Base-by-base conservation (phyloP, 2,113 vertebrate species). In the Scalopus aquaticus region DNA sequence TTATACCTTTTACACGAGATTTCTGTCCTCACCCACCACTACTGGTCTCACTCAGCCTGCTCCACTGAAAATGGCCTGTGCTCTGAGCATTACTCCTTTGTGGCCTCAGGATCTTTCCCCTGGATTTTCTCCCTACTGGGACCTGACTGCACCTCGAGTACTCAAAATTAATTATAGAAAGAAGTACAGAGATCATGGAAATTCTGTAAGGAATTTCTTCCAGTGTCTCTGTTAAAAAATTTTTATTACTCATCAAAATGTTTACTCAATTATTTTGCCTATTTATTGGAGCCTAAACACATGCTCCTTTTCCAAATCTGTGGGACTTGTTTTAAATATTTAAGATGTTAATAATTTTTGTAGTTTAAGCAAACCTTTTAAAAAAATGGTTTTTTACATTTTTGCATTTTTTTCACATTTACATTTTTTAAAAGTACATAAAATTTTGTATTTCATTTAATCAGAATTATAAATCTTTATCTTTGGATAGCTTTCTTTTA, bases 151-250 rank as follows among this genome's bases (percentile, higher is more conserved):
- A 49, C 24, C 24, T 60, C n/a, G 13, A 82, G 76, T 88, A 35
- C 16, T 92, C 44, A 95, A 78, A 90, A 69, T 93, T 62, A 69
- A 64, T n/a, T n/a, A n/a, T 54, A 51, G 62, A 73, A 79, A 84
- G 82, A 32, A 84, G 46, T 87, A 73, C 35, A 79, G 51, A 78
- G 69, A 62, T 26, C 64, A 37, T 37, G 58, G n/a, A 87, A 84
- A 74, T 32, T 24, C 30, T 74, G 0, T 56, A 82, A 7, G 49
- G 60, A 65, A 86, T 32, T 17, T 86, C 44, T 72, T 35, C 26
- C n/a, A 60, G 4, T 58, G 11, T 77, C 19, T 91, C 62, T 82
- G 17, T 20, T 58, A 64, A 90, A 35, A 8, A 72, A 11, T 76
- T 88, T 77, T 87, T 87, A 7, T 9, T 83, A 30, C 85, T 87